Conservation (phyloP, 2,113 vertebrate genomes). For the Crypturellus undulatus region DNA sequence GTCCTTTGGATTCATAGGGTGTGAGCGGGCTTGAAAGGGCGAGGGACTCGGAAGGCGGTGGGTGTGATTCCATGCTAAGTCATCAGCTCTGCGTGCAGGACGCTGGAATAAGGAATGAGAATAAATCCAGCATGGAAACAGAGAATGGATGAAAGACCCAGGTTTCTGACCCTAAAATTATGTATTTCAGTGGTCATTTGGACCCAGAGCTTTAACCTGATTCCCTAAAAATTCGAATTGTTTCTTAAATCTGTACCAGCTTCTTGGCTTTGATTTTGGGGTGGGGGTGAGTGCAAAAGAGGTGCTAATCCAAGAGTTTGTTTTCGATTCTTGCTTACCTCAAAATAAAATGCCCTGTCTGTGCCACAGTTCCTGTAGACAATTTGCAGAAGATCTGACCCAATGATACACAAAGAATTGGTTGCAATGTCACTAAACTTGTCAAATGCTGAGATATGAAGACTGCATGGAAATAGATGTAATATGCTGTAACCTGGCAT, state of each 20-base stretch:
- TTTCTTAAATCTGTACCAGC: conserved; percentile 17
- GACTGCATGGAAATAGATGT: conserved; percentile 14
- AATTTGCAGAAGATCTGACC: background rate
- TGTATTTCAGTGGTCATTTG: background rate
- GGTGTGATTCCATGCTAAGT: background rate
- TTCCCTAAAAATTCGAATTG: background rate
- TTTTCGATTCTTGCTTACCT: conserved; percentile 8
- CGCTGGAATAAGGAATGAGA: background rate
- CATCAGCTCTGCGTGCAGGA: background rate
- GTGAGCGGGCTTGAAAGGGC: background rate
- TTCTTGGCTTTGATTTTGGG: conserved; percentile 33
- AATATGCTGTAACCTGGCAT: conserved; percentile 24
- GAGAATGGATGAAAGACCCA: background rate
- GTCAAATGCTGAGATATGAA: background rate
- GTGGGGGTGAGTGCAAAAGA: background rate
- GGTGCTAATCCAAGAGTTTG: conserved; percentile 61
- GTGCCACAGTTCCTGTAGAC: background rate
- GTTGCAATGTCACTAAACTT: background rate
- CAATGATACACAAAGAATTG: background rate
- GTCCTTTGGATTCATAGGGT: rapidly evolving
- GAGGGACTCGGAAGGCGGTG: background rate
- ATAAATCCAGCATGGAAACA: conserved; percentile 10
- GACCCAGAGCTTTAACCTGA: background rate
- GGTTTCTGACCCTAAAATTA: background rate
- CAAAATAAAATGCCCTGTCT: conserved; percentile 21